phyloP scores from a whole-genome alignment of 2,113 vertebrate genomes.

The Salvelinus fontinalis region DNA sequence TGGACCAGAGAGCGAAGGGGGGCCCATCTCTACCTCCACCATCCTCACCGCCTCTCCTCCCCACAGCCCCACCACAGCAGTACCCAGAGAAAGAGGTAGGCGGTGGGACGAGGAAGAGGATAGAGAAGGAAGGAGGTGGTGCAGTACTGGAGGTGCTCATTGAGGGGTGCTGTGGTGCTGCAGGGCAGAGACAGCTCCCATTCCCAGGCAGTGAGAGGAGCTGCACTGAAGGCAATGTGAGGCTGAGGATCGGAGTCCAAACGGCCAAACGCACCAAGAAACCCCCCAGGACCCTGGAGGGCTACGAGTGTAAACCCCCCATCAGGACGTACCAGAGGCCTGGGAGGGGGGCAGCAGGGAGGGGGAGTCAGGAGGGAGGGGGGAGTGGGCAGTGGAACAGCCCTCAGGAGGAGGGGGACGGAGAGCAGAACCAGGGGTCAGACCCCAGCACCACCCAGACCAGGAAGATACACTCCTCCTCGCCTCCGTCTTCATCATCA shows the following conservation, averaged over 20 bases:
- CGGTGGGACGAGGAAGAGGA: slow-evolving; percentile 44
- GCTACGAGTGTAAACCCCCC: slow-evolving; percentile 94
- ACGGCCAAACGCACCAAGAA: slow-evolving; percentile 92
- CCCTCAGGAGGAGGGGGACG: slow-evolving; percentile 46
- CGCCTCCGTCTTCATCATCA: slow-evolving; percentile 36
- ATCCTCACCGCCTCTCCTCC: slow-evolving; percentile 46
- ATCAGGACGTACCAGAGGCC: slow-evolving; percentile 89
- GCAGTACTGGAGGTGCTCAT: slow-evolving; percentile 72
- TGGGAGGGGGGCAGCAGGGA: slow-evolving; percentile 48
- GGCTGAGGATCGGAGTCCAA: slow-evolving; percentile 89
- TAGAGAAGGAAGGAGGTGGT: slow-evolving; percentile 50
- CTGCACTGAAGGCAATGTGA: slow-evolving; percentile 88
- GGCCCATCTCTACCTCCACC: slow-evolving; percentile 49
- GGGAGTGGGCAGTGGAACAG: slow-evolving; percentile 51
- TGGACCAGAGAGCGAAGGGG: slow-evolving; percentile 77
- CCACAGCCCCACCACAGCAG: slow-evolving; percentile 52
- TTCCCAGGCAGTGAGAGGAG: slow-evolving; percentile 87
- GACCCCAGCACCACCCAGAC: slow-evolving; percentile 59
- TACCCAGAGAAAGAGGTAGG: slow-evolving; percentile 46
- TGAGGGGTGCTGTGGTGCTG: slow-evolving; percentile 66
- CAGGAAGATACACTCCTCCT: slow-evolving; percentile 57
- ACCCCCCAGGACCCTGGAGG: slow-evolving; percentile 96
- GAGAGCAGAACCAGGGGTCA: slow-evolving; percentile 55
- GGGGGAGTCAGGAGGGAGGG: slow-evolving; percentile 53
- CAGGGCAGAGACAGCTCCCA: slow-evolving; percentile 77